Percentiles rank a stretch among this genome's conserved stretches.
phyloP scores from a whole-genome alignment of 2,113 vertebrate species.

The Dromaius novaehollandiae region DNA sequence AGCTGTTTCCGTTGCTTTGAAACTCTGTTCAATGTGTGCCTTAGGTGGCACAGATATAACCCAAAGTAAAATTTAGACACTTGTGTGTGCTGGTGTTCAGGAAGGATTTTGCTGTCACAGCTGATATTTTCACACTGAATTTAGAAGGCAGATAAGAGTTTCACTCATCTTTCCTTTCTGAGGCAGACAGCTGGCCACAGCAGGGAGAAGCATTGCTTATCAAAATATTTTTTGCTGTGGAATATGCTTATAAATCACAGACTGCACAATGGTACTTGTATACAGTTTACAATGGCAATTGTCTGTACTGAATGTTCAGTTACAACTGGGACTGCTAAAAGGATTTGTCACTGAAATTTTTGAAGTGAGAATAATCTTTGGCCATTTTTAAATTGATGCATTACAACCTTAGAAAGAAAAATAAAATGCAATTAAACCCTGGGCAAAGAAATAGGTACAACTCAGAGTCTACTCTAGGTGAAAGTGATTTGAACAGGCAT shows the following conservation, averaged over 20 bases:
- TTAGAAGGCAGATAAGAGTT: constrained; percentile 1
- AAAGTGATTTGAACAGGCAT: not conserved
- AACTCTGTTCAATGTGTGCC: not conserved
- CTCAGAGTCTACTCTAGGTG: not conserved
- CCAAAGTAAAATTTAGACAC: not conserved
- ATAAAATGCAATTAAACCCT: not conserved
- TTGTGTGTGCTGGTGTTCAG: not conserved
- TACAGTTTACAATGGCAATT: constrained; percentile 7
- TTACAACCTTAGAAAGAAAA: constrained; percentile 10
- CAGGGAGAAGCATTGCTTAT: constrained; percentile 2
- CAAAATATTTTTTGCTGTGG: constrained; percentile 21
- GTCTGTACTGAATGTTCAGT: not conserved
- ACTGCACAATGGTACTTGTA: constrained; percentile 38
- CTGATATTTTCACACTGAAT: constrained; percentile 35
- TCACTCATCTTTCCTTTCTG: not conserved
- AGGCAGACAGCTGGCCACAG: not conserved
- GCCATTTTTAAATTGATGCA: constrained; percentile 12
- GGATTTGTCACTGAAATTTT: constrained; percentile 25
- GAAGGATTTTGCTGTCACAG: constrained; percentile 7
- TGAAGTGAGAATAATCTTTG: constrained; percentile 3
- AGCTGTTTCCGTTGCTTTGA: not conserved
- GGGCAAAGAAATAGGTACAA: not conserved
- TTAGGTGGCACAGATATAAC: not conserved
- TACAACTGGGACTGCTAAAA: constrained; percentile 28
- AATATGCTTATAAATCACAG: constrained; percentile 17